Evolutionary conservation across 2,797 vertebrate species (phyloP), one percentile per base, ranked within the genome.

Genomic region (Coilia nasus): DNA sequence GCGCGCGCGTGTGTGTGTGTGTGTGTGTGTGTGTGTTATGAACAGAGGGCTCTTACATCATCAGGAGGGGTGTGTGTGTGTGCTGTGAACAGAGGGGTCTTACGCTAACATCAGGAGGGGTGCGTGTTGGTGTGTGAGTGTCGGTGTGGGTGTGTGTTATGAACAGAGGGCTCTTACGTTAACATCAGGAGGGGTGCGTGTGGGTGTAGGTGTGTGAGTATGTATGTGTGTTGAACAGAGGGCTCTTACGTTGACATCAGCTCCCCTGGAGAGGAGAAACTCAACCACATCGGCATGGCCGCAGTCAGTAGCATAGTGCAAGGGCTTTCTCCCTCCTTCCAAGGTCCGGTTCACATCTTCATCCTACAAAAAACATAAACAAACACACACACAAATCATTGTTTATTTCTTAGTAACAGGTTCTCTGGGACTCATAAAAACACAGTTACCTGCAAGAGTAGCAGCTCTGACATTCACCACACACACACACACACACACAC

Each of bases 261-360:
- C 98, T 93, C 97, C 98, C 94, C 96, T 97, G 87, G 97, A 96
- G 85, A 99, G 93, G 82, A 99, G 97, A 88, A 95, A 99, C 87
- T 97, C 95, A 92, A 98, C 85, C 85, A 98, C 95, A 50, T 97
- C 97, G 57, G 91, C 88, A 31, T 99, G 97, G 83, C 98, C 98
- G 71, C 95, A 97, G 92, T 99, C 98, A 47, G 96, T 96, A 86
- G 98, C 98, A 54, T 96, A 96, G 91, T 99, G 98, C 91, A 99
- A 95, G 86, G 98, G 97, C 90, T 96, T 97, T 88, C 98, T 96
- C 56, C 97, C 98, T 28, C 95, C 94, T 80, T 97, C 94, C 87
- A 99, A 93, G 62, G 95, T 96, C 89, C 96, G 94, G 93, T 99
- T 99, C 87, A 97, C 97, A 90, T 99, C 97, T 88, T 97, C 96